These are phyloP conservation scores for Dipus sagitta DNA, from an alignment of 2,797 vertebrate genomes.

Conservation along the genomic window DNA sequence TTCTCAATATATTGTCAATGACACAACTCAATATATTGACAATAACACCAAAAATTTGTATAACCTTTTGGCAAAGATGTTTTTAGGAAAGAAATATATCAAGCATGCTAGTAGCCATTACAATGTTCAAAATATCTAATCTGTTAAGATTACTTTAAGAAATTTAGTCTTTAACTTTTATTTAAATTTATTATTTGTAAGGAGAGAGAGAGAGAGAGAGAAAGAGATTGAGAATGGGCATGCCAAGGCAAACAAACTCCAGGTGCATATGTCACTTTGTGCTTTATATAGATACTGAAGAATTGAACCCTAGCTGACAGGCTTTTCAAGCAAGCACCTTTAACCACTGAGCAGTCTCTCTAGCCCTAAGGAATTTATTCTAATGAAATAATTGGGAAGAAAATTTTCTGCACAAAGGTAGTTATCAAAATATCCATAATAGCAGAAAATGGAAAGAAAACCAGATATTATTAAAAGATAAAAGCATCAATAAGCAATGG, in stretches of 20 bases:
- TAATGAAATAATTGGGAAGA: constrained; percentile 30
- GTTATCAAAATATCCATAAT: not conserved
- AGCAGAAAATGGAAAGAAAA: constrained; percentile 42
- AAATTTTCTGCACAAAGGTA: constrained; percentile 7
- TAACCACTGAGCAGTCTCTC: no score
- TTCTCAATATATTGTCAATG: not conserved
- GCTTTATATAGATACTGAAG: no score
- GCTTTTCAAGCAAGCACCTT: no score
- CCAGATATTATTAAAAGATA: not conserved
- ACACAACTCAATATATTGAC: not conserved
- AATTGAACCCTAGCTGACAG: no score
- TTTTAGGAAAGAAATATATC: constrained; percentile 50
- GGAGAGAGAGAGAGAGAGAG: no score
- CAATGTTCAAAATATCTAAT: constrained; percentile 22
- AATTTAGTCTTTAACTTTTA: no score
- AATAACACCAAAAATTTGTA: not conserved
- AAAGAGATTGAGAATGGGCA: no score
- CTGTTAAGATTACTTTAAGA: constrained; percentile 24
- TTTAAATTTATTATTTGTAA: no score
- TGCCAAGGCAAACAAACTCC: no score
- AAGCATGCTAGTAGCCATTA: not conserved
- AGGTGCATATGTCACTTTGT: no score
- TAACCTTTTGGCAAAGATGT: not conserved
- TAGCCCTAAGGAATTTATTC: not conserved
- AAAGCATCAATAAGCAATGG: not conserved